Percentiles rank a stretch among this genome's conserved stretches.
phyloP scores from a whole-genome alignment of 2,797 vertebrate species.

The Xenopus petersii region DNA sequence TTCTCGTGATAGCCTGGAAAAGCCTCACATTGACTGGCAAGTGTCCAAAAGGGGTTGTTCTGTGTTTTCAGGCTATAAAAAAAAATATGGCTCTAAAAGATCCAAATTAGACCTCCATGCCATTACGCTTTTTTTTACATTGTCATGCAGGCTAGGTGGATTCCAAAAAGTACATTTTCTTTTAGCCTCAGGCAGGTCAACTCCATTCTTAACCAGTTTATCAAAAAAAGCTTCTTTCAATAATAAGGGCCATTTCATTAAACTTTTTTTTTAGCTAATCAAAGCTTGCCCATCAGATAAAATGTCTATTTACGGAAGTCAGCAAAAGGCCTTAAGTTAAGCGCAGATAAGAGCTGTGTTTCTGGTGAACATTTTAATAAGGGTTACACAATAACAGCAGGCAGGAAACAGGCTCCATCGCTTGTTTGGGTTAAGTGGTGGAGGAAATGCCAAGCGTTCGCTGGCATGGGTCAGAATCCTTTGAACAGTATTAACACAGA shows the following conservation, averaged over 20 bases:
- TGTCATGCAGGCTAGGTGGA: too few species aligned
- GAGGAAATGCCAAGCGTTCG: conserved; percentile 38
- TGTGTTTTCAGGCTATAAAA: too few species aligned
- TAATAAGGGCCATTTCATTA: conserved; percentile 15
- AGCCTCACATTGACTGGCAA: too few species aligned
- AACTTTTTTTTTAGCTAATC: conserved; percentile 17
- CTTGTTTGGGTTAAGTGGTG: conserved; percentile 40
- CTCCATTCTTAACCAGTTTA: too few species aligned
- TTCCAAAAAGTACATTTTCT: too few species aligned
- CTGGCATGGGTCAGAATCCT: conserved; percentile 25
- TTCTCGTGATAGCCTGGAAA: too few species aligned
- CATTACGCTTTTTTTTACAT: too few species aligned
- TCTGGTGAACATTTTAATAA: conserved; percentile 45
- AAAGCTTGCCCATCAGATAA: conserved; percentile 43
- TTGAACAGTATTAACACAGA: conserved; percentile 11
- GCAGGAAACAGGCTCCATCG: conserved; percentile 42
- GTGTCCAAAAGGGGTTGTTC: too few species aligned
- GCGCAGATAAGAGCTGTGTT: conserved; percentile 46
- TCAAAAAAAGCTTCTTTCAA: background rate
- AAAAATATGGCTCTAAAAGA: too few species aligned
- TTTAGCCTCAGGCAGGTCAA: too few species aligned
- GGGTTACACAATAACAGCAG: conserved; percentile 48
- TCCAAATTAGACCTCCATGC: too few species aligned
- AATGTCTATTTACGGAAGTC: conserved; percentile 47
- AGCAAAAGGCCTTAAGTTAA: conserved; percentile 39